Percentiles rank a stretch among this genome's conserved stretches.
Evolutionary conservation across 2,797 vertebrate genomes (phyloP).

Genomic region (Silurus aristotelis): DNA sequence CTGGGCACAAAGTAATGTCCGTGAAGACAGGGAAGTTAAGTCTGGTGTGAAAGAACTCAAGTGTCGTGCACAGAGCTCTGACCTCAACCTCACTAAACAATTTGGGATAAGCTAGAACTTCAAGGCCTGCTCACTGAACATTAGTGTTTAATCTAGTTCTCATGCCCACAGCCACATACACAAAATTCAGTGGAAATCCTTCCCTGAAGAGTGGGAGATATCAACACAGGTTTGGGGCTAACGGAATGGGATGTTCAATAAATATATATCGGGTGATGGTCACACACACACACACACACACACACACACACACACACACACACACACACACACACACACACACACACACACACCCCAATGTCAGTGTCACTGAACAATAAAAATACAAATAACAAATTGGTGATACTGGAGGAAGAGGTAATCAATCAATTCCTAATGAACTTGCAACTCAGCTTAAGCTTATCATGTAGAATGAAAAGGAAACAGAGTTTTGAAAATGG

Average conservation of each 20-base stretch:
- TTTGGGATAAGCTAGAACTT: background rate
- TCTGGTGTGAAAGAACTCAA: background rate
- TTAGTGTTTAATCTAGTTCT: background rate
- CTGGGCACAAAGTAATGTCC: background rate
- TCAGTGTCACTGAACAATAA: background rate
- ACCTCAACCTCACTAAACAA: background rate
- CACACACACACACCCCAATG: background rate
- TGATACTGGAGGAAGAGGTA: background rate
- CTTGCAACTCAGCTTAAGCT: background rate
- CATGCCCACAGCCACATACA: background rate
- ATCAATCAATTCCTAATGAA: background rate
- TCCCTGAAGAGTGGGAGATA: background rate
- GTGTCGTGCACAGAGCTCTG: background rate
- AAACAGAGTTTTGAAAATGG: background rate
- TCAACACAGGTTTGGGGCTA: background rate
- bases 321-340: too few relatives aligned
- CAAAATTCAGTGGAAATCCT: background rate
- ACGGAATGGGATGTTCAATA: background rate
- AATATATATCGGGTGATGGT: background rate
- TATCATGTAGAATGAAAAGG: background rate
- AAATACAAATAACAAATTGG: background rate
- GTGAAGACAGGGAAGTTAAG: background rate
- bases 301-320: background rate
- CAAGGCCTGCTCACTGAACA: background rate
- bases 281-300: background rate